Evolutionary conservation across 2,113 vertebrate genomes (phyloP).

Genomic region (Strix aluco): DNA sequence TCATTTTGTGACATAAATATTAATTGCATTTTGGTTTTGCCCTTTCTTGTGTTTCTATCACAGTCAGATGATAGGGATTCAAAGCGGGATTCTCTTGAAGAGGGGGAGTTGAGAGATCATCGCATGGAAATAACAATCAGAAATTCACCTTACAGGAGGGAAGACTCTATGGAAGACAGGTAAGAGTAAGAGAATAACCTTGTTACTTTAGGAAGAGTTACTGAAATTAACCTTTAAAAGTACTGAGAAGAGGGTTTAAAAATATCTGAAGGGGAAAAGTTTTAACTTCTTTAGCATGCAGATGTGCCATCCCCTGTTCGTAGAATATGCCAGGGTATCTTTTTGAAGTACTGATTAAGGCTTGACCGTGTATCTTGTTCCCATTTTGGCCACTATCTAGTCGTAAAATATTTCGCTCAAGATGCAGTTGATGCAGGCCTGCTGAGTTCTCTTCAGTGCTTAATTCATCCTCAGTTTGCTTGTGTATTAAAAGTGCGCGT

Average conservation of each 20-base stretch:
- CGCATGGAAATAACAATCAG: constrained; percentile 98
- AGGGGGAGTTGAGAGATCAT: constrained; percentile 97
- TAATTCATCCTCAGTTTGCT: background rate
- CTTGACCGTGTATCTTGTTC: background rate
- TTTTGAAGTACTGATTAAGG: background rate
- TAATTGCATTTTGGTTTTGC: background rate
- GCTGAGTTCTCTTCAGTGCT: background rate
- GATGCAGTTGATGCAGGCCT: background rate
- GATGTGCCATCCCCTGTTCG: background rate
- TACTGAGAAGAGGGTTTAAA: background rate
- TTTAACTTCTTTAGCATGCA: background rate
- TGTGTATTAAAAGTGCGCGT: background rate
- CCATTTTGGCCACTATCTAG: background rate
- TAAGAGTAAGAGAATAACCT: background rate
- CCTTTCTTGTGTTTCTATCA: background rate
- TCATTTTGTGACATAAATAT: background rate
- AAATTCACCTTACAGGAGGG: constrained; percentile 92
- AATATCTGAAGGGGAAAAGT: background rate
- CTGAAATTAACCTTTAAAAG: background rate
- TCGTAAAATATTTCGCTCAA: background rate
- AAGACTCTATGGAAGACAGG: constrained; percentile 96
- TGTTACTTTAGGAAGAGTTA: too few species aligned
- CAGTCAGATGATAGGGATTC: constrained; percentile 98
- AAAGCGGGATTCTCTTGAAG: constrained; percentile 96
- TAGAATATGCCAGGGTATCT: background rate